Conservation (phyloP, 2,888 invertebrate genomes). For the Eledona agricola region DNA sequence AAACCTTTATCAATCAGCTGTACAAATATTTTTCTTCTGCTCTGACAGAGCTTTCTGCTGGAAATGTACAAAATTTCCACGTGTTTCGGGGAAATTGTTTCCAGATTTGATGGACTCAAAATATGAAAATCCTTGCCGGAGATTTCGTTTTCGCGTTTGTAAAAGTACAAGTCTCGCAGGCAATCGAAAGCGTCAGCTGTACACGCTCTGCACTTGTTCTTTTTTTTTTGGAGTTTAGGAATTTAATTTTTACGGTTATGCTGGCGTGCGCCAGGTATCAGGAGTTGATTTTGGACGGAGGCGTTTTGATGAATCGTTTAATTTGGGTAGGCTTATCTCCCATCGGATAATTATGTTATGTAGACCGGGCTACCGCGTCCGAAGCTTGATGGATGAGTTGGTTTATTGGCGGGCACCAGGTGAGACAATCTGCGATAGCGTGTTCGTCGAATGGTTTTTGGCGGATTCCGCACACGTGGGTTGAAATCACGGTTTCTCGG, state of each 20-base stretch:
- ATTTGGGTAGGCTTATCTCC: conserved; percentile 30
- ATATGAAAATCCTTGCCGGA: no score
- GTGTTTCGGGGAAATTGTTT: no score
- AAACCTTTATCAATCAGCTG: no score
- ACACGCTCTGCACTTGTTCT: no score
- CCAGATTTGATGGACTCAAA: no score
- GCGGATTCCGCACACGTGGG: conserved; percentile 49
- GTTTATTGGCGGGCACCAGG: conserved; percentile 11
- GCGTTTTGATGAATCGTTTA: conserved; percentile 38
- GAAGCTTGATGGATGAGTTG: conserved; percentile 20
- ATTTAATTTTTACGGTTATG: not conserved
- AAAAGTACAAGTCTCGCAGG: no score
- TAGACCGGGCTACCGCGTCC: conserved; percentile 20
- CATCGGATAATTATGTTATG: conserved; percentile 25
- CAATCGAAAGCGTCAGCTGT: no score
- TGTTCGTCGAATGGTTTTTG: conserved; percentile 8
- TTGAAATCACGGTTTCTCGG: conserved; percentile 55
- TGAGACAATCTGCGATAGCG: conserved; percentile 1
- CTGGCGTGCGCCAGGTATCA: not conserved
- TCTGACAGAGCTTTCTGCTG: no score
- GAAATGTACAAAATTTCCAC: no score
- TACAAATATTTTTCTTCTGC: no score
- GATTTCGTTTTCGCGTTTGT: no score
- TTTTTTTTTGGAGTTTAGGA: no score
- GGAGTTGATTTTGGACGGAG: not conserved